Percentiles rank a stretch among this genome's conserved stretches.
Conservation (phyloP, 1,140 invertebrate genomes). For the Coptotermes formosanus region DNA sequence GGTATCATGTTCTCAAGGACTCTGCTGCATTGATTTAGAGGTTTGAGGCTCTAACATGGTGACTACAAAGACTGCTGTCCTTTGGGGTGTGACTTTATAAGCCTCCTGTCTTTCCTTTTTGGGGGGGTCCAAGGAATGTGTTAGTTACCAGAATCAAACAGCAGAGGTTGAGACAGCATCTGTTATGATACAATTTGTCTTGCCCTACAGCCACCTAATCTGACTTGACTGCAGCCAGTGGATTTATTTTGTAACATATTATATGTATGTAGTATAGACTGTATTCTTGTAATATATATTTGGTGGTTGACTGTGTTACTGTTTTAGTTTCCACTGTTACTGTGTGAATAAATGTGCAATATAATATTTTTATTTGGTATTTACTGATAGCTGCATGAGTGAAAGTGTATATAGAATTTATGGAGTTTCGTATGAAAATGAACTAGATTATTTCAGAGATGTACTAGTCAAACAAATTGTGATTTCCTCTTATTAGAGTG, state of each 20-base stretch:
- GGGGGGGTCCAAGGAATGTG: not conserved
- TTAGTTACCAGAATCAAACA: not conserved
- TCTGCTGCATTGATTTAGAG: no score
- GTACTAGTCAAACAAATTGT: no score
- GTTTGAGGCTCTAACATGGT: no score
- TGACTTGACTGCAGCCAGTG: not conserved
- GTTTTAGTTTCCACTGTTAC: not conserved
- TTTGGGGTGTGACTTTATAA: no score
- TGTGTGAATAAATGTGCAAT: conserved; percentile 24
- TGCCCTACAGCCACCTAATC: not conserved
- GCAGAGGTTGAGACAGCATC: not conserved
- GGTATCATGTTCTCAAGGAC: no score
- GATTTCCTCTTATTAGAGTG: no score
- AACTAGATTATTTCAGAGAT: not conserved
- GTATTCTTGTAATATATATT: not conserved
- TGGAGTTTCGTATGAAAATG: not conserved
- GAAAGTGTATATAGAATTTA: not conserved
- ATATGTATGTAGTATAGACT: not conserved
- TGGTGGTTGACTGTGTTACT: conserved; percentile 5
- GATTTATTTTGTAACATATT: not conserved
- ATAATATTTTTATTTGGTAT: conserved; percentile 12
- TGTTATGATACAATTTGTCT: not conserved
- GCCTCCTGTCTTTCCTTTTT: no score
- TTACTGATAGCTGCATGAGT: not conserved
- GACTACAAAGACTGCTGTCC: no score